Percentiles rank a stretch among this genome's conserved stretches.
phyloP scores from a whole-genome alignment of 2,113 vertebrate species.

The Atractosteus spatula region DNA sequence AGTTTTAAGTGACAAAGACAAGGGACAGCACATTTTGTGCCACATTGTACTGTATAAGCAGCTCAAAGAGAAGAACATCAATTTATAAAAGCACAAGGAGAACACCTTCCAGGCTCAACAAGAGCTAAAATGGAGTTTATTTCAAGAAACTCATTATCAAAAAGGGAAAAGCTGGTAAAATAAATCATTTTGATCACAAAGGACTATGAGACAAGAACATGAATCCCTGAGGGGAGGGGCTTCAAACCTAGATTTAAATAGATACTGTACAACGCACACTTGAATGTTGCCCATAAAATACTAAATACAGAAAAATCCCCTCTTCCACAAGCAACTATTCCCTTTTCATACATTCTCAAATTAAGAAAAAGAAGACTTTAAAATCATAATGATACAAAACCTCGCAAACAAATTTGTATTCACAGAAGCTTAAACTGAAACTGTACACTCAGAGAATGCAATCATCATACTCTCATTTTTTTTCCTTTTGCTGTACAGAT shows the following conservation, averaged over 20 bases:
- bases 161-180: not conserved
- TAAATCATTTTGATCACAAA: constrained; percentile 14
- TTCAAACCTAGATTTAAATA: not conserved
- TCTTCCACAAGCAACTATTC: too few species aligned
- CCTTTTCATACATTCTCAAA: too few species aligned
- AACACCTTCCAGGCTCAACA: constrained; percentile 9
- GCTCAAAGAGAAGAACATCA: constrained; percentile 3
- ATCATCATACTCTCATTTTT: too few species aligned
- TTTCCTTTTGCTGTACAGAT: too few species aligned
- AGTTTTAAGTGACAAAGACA: not conserved
- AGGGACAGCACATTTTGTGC: not conserved
- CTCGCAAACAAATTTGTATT: not conserved
- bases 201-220: not conserved
- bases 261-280: not conserved
- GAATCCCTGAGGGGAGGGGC: not conserved
- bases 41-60: not conserved
- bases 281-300: not conserved
- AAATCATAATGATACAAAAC: not conserved
- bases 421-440: not conserved
- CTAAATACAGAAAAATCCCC: not conserved
- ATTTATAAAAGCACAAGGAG: constrained; percentile 10
- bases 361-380: too few species aligned
- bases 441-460: too few species aligned
- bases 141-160: constrained; percentile 14
- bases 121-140: constrained; percentile 5